These are phyloP conservation scores for Elymnias hypermnestra DNA, from an alignment of 1,140 invertebrate genomes.

Conservation along the genomic window DNA sequence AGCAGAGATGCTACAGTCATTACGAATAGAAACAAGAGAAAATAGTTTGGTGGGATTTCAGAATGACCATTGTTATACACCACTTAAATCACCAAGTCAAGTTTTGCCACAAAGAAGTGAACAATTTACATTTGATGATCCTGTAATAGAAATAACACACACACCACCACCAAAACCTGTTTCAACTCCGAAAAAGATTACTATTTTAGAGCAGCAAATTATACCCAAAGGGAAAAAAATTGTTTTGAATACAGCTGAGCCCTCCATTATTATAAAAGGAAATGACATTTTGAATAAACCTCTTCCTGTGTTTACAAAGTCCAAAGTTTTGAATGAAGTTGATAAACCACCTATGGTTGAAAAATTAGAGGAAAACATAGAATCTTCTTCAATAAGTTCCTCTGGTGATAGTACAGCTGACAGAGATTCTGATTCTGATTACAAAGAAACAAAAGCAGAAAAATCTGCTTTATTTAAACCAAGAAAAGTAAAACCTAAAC, in stretches of 20 bases:
- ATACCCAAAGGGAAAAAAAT: slow-evolving; percentile 73
- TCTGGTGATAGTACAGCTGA: slow-evolving; percentile 63
- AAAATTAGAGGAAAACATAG: slow-evolving; percentile 46
- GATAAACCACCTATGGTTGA: slow-evolving; percentile 30
- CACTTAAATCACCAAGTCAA: slow-evolving; percentile 77
- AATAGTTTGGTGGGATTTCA: slow-evolving; percentile 74
- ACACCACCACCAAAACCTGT: slow-evolving; percentile 59
- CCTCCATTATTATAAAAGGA: slow-evolving; percentile 60
- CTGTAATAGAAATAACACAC: slow-evolving; percentile 61
- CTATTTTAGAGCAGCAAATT: slow-evolving; percentile 69
- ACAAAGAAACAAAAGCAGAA: slow-evolving; percentile 62
- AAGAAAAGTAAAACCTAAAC: slow-evolving; percentile 51
- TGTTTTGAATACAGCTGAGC: slow-evolving; percentile 54
- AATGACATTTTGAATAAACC: slow-evolving; percentile 63
- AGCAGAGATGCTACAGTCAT: slow-evolving; percentile 72
- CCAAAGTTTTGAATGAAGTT: slow-evolving; percentile 33
- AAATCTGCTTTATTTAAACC: slow-evolving; percentile 39
- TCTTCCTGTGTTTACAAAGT: slow-evolving; percentile 48
- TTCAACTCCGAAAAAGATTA: slow-evolving; percentile 69
- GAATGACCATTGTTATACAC: slow-evolving; percentile 83
- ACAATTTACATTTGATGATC: slow-evolving; percentile 47
- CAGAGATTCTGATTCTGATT: slow-evolving; percentile 71
- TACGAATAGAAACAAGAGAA: slow-evolving; percentile 71
- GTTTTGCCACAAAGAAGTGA: slow-evolving; percentile 50
- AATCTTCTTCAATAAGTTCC: slow-evolving; percentile 61